Percentiles rank a stretch among this genome's conserved stretches.
Conservation (phyloP, 1,140 invertebrate genomes). For the Metaphire vulgaris region DNA sequence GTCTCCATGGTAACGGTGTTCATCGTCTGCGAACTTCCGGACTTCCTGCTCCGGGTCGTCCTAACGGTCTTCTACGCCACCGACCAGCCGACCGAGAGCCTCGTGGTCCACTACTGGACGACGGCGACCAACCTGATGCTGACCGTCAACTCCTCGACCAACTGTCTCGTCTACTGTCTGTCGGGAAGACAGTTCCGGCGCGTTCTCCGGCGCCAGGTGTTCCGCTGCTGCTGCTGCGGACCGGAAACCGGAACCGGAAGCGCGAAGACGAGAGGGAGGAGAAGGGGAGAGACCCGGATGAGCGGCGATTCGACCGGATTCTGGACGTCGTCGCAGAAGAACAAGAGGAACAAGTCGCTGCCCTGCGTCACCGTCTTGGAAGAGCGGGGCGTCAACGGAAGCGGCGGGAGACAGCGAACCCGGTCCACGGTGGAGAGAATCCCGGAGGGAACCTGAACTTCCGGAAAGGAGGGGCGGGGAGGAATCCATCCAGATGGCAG, state of each 20-base stretch:
- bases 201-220: slow-evolving; percentile 15
- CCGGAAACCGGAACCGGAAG: neutral
- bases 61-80: slow-evolving; percentile 4
- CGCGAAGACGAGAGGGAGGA: too few relatives aligned
- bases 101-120: neutral
- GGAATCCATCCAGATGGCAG: too few relatives aligned
- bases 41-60: slow-evolving; percentile 15
- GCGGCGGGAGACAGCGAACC: neutral
- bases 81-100: neutral
- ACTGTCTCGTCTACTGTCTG: slow-evolving; percentile 22
- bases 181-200: slow-evolving; percentile 14
- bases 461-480: too few relatives aligned
- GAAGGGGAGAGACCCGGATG: neutral
- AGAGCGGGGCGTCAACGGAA: too few relatives aligned
- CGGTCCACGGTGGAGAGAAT: too few relatives aligned
- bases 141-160: slow-evolving; percentile 23
- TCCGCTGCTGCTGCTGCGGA: slow-evolving; percentile 3
- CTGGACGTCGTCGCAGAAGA: neutral
- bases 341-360: neutral
- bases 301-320: neutral
- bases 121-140: slow-evolving; percentile 22
- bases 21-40: slow-evolving; percentile 20
- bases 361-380: neutral
- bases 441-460: too few relatives aligned
- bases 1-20: slow-evolving; percentile 23